Conservation (phyloP, 2,888 invertebrate genomes). For the Oscheius sp. region DNA sequence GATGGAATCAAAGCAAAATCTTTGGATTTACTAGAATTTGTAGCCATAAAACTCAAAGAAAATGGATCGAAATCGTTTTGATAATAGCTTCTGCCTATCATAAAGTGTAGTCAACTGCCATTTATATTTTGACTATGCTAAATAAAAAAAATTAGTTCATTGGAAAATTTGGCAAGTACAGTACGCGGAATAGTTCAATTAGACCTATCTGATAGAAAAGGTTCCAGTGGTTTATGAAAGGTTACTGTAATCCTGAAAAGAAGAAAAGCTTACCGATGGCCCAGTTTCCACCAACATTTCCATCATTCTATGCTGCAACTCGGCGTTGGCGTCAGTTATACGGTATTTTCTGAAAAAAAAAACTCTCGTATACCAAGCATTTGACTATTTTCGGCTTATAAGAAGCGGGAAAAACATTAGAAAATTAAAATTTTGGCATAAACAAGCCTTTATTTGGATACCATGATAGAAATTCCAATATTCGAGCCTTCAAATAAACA, state of each 20-base stretch:
- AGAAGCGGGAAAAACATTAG: background rate
- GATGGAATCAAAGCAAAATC: too few species aligned
- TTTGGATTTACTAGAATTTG: too few species aligned
- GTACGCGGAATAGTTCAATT: background rate
- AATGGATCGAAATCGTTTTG: too few species aligned
- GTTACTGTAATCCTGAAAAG: too few species aligned
- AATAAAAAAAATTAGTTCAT: background rate
- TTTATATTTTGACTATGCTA: background rate
- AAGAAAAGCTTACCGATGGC: conserved; percentile 40
- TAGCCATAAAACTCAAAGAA: too few species aligned
- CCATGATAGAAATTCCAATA: too few species aligned
- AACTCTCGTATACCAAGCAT: background rate
- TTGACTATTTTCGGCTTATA: background rate
- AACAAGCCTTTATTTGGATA: too few species aligned
- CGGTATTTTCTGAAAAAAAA: conserved; percentile 8
- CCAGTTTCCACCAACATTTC: conserved; percentile 64
- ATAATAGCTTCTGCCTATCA: background rate
- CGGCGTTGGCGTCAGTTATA: conserved; percentile 38
- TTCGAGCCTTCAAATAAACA: too few species aligned
- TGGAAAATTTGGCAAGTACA: background rate
- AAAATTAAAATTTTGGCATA: background rate
- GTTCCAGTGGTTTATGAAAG: background rate
- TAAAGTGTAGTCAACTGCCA: too few species aligned
- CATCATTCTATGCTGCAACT: conserved; percentile 46
- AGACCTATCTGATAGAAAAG: background rate